Base-by-base conservation (phyloP, 2,888 invertebrate genomes). In the Atrina japonica region DNA sequence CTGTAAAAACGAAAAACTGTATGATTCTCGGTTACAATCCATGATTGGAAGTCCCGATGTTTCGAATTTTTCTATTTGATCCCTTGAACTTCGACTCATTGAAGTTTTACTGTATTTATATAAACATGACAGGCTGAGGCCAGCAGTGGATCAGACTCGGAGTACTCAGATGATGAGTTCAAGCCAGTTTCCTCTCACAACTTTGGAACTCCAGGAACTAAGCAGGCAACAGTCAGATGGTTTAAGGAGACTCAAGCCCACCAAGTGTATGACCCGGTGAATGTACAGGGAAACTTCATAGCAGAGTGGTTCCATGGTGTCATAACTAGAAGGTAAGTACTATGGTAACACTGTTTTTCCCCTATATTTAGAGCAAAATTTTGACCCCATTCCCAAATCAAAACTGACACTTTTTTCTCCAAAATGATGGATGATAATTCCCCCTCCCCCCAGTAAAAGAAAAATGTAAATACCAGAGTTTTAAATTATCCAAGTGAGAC, bases 281-380 rank as follows among this genome's bases (percentile, higher is more conserved):
- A 76, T 21, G 75, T 61, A 16, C 74, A 75, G 5, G 78, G 81
- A 21, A 80, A 78, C 58, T 89, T 84, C 75, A 80, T 86, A 53
- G 84, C 83, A 2, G 85, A 86, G 18, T 90, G 89, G 90, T 89
- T 90, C 66, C 90, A 90, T 78, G 90, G 90, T 3, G 88, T 89
- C 49, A 90, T 90, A 23, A 83, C 86, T 6, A 80, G 90, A 75
- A 86, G 83, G 90, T 90, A 82, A 50, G 61, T 11, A 35, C 5
- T 7, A 35, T 35, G n/a, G n/a, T n/a, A n/a, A n/a, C n/a, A n/a
- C n/a, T n/a, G n/a, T n/a, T n/a, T n/a, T n/a, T n/a, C n/a, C n/a
- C n/a, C n/a, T n/a, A n/a, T n/a, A n/a, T n/a, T n/a, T n/a, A n/a
- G n/a, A n/a, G n/a, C n/a, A n/a, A n/a, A n/a, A n/a, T n/a, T n/a